phyloP scores from a whole-genome alignment of 1,140 invertebrate species.

The Sesamia nonagrioides region DNA sequence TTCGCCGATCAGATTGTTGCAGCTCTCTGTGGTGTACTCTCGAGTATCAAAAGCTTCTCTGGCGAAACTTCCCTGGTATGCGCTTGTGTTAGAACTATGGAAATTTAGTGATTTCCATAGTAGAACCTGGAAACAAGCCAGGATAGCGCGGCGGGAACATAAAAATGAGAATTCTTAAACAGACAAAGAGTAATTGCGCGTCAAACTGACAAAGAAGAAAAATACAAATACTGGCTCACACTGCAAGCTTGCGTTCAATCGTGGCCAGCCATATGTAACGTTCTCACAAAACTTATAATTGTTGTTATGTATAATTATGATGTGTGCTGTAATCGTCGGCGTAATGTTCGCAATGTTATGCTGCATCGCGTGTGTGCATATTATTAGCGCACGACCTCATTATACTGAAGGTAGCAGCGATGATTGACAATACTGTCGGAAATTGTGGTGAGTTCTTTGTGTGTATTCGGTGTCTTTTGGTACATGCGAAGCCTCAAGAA shows the following conservation, averaged over 20 bases:
- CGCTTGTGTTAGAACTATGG: no score
- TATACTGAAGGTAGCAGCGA: constrained; percentile 34
- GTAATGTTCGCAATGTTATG: constrained; percentile 39
- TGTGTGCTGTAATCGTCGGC: constrained; percentile 33
- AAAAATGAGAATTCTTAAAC: not conserved
- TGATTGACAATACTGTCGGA: constrained; percentile 4
- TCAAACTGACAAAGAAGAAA: constrained; percentile 8
- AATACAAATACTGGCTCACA: constrained; percentile 14
- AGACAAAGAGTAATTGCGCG: not conserved
- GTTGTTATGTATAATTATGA: constrained; percentile 46
- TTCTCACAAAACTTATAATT: constrained; percentile 40
- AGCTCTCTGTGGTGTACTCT: not conserved
- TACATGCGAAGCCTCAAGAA: not conserved
- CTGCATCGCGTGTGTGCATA: constrained; percentile 43
- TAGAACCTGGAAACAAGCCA: not conserved
- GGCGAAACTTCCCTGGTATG: no score
- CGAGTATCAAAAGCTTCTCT: not conserved
- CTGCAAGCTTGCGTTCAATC: not conserved
- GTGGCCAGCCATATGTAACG: constrained; percentile 27
- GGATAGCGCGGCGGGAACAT: not conserved
- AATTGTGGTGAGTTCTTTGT: constrained; percentile 17
- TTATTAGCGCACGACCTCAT: constrained; percentile 45
- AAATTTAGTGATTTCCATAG: no score
- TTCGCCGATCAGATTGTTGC: not conserved
- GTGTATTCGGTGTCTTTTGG: not conserved